Percentiles rank a stretch among this genome's conserved stretches.
Evolutionary conservation across 2,113 vertebrate genomes (phyloP).

Genomic region (Patagioenas fasciata): DNA sequence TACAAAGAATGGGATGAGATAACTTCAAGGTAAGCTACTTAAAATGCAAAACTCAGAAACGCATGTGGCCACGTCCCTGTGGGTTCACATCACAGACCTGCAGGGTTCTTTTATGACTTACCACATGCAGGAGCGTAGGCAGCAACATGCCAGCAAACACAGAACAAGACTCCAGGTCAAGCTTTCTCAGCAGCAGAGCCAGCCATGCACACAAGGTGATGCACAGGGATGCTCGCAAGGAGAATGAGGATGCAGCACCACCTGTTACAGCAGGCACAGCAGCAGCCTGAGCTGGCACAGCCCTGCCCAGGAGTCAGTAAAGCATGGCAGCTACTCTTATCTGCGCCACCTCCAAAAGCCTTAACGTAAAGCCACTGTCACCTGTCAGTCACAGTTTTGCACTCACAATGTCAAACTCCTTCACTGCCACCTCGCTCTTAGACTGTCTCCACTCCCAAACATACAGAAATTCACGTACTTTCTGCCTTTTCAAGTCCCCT

Average conservation of each 20-base stretch:
- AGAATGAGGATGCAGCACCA: no score
- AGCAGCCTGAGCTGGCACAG: neutral
- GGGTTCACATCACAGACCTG: neutral
- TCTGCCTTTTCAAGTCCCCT: neutral
- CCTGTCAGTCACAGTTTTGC: neutral
- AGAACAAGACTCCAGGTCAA: neutral
- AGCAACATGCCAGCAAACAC: neutral
- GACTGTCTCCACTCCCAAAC: neutral
- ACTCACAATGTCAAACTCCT: neutral
- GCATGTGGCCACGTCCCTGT: neutral
- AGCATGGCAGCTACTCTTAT: neutral
- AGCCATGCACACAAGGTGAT: neutral
- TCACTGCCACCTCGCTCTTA: neutral
- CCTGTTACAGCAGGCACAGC: rapidly evolving
- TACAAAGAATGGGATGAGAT: neutral
- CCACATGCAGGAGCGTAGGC: rapidly evolving
- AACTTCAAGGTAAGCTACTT: neutral
- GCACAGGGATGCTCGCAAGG: no score
- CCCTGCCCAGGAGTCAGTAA: neutral
- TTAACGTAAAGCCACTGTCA: neutral
- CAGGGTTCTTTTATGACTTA: neutral
- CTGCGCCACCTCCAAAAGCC: neutral
- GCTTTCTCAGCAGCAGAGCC: neutral
- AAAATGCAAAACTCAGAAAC: neutral
- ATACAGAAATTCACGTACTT: neutral